Evolutionary conservation across 2,888 invertebrate genomes (phyloP).

Genomic region (Limenitis camilla): DNA sequence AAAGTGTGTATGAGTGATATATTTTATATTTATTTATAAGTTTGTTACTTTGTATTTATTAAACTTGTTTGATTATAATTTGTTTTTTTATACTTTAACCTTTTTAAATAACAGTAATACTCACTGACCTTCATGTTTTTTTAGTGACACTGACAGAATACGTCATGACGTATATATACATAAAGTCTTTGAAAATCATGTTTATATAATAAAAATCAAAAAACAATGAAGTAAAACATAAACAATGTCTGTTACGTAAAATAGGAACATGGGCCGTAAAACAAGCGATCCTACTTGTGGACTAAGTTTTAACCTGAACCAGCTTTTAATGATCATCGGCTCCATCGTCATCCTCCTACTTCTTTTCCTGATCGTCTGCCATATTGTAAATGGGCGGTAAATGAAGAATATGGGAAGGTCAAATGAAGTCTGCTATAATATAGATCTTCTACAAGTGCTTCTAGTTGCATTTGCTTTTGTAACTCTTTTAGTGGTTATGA

Average conservation of each 20-base stretch:
- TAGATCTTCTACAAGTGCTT: constrained; percentile 45
- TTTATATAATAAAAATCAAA: constrained; percentile 8
- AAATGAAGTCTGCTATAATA: constrained; percentile 28
- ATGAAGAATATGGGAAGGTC: constrained; percentile 21
- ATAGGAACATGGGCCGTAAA: constrained; percentile 28
- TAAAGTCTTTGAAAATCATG: neutral
- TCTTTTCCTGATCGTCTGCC: constrained; percentile 51
- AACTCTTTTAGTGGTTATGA: constrained; percentile 46
- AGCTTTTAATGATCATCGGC: constrained; percentile 51
- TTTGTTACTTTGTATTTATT: no score
- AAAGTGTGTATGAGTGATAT: no score
- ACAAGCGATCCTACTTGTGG: constrained; percentile 24
- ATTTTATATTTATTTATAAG: no score
- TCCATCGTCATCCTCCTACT: constrained; percentile 50
- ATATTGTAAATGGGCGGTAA: constrained; percentile 44
- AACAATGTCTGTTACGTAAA: constrained; percentile 16
- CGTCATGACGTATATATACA: no score
- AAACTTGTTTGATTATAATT: no score
- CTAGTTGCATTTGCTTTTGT: constrained; percentile 51
- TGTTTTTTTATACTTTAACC: no score
- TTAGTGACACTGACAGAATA: no score
- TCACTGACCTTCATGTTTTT: no score
- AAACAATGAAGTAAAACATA: neutral
- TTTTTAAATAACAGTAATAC: no score
- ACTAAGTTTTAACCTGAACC: constrained; percentile 46